Conservation (phyloP, 2,888 invertebrate species). For the Dichetophora obliterata region DNA sequence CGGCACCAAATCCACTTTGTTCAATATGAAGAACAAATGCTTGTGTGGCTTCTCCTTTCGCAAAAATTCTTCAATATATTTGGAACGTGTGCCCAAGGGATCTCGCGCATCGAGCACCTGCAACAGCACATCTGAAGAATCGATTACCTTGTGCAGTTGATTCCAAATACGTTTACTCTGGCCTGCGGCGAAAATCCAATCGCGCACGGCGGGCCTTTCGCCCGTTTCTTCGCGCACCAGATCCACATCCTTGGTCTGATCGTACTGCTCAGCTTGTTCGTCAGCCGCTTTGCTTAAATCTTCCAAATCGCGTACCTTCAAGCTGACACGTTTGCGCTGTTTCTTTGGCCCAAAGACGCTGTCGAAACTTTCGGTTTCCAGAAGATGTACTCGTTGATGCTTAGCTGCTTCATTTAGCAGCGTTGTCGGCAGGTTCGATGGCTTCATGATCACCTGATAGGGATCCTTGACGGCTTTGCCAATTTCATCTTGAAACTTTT, state of each 20-base stretch:
- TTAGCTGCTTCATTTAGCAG: conserved; percentile 93
- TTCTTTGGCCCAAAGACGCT: conserved; percentile 96
- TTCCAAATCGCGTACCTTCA: conserved; percentile 81
- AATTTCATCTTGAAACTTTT: conserved; percentile 94
- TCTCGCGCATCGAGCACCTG: conserved; percentile 98
- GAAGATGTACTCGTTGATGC: conserved; percentile 90
- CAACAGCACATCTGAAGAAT: conserved; percentile 96
- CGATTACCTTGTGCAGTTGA: conserved; percentile 98
- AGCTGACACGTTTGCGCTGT: conserved; percentile 89
- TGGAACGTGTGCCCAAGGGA: conserved; percentile 95
- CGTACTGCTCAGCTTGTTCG: conserved; percentile 82
- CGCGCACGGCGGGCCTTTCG: conserved; percentile 83
- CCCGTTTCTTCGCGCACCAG: conserved; percentile 86
- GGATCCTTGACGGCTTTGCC: conserved; percentile 95
- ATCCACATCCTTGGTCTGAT: conserved; percentile 85
- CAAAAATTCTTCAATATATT: conserved; percentile 91
- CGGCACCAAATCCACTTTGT: conserved; percentile 96
- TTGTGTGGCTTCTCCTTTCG: conserved; percentile 96
- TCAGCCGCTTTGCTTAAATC: conserved; percentile 82
- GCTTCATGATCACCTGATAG: conserved; percentile 97
- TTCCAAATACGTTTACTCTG: conserved; percentile 99
- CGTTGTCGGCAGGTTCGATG: conserved; percentile 93
- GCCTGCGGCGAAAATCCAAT: conserved; percentile 96
- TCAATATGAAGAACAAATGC: conserved; percentile 95
- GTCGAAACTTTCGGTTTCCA: conserved; percentile 95